Evolutionary conservation across 1,140 invertebrate species (phyloP).

Genomic region (Archivesica marissinica): DNA sequence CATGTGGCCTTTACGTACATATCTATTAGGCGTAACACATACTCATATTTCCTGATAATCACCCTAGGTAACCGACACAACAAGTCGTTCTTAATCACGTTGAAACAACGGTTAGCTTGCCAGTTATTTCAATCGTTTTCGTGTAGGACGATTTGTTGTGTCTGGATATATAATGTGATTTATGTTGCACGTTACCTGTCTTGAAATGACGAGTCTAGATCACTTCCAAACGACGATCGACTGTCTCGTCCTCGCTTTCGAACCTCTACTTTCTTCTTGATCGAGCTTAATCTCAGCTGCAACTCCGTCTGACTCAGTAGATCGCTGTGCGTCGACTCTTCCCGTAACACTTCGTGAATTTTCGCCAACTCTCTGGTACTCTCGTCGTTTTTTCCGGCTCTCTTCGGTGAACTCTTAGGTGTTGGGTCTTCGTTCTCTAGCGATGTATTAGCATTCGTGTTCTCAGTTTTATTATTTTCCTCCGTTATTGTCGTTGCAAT

Average conservation of each 20-base stretch:
- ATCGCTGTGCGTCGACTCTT: slow-evolving; percentile 47
- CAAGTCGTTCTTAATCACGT: neutral
- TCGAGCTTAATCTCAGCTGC: slow-evolving; percentile 45
- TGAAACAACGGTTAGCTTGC: neutral
- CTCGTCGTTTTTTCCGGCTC: neutral
- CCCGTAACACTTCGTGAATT: slow-evolving; percentile 40
- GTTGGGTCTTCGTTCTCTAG: slow-evolving; percentile 34
- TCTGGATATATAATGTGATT: neutral
- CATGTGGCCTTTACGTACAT: no score
- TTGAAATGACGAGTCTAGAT: slow-evolving; percentile 45
- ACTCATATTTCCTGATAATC: no score
- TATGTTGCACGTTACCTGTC: slow-evolving; percentile 45
- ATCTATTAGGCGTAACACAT: no score
- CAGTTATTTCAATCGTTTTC: neutral
- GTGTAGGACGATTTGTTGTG: no score
- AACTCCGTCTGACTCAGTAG: slow-evolving; percentile 27
- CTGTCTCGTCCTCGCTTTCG: slow-evolving; percentile 54
- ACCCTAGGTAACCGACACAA: neutral
- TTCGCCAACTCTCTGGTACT: slow-evolving; percentile 21
- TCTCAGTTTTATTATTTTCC: slow-evolving; percentile 4
- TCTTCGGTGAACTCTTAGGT: neutral
- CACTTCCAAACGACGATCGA: slow-evolving; percentile 47
- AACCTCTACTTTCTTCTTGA: slow-evolving; percentile 56
- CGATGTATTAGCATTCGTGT: neutral
- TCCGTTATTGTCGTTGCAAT: slow-evolving; percentile 29